Base-by-base conservation (phyloP, 2,888 invertebrate genomes). In the Macrosiphum euphorbiae region DNA sequence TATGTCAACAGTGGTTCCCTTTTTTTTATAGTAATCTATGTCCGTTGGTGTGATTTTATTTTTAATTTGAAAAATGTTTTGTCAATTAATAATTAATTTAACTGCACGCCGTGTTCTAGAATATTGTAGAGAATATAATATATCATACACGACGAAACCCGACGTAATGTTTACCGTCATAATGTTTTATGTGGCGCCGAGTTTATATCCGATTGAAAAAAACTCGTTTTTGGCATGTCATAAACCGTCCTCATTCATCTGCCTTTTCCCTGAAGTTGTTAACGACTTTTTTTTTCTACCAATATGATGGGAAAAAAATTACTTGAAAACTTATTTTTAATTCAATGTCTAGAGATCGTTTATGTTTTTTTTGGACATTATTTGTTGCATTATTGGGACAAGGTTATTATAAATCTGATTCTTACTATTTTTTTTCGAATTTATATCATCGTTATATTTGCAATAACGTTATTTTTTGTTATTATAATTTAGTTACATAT, bases 151-250 rank as follows among this genome's bases (percentile, higher is more conserved):
- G 20, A 92, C 47, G 35, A 50, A 50, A 35, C 47, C 35, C 41
- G 47, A 41, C 20, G 35, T 78, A 78, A 20, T 78, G 58, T 4
- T 35, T 16, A 55, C 5, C 2, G 67, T 67, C 47, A 67, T 87
- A 92, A 67, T 87, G 67, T 92, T 92, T 92, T 88, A 88, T 52
- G 52, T 78, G 92, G 88, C 88, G 92, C 92, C 92, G 28, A n/a
- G 67, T n/a, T 78, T n/a, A 88, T 78, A 44, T 78, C 88, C 20
- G 52, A 88, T 78, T n/a, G 52, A 92, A 78, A 87, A 87, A 88
- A 92, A 92, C 92, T 92, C 4, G 92, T 88, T 88, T 91, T 92
- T 88, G 44, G 41, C 55, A 20, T 78, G 13, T 78, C 88, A n/a
- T 88, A 78, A 44, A 55, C 78, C 55, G 24, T 88, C 11, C 7